Base-by-base conservation (phyloP, 2,113 vertebrate species). In the mouse (Mus musculus) region DNA sequence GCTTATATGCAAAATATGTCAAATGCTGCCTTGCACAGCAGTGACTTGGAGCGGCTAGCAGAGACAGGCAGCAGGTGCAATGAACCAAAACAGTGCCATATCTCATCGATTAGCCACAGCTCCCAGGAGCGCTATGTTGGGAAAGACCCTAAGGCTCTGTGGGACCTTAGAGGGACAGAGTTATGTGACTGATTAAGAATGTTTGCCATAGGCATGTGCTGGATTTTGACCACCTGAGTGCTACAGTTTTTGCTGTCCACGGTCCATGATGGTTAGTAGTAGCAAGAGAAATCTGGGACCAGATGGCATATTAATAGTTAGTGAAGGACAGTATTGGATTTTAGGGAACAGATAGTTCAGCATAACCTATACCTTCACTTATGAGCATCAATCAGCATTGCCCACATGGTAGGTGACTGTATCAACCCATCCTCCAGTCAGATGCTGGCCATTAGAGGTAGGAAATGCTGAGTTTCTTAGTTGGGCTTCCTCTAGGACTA, bases 171-270 rank as follows among this genome's bases (percentile, higher is more conserved):
- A 89, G 73, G 77, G 14, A 72, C 91, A 95, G 67, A 86, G 26
- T 33, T 93, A 73, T 42, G 28, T 17, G 52, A 94, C 91, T 2
- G 33, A 91, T 95, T 94, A 95, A 78, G 28, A 91, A 75, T 94
- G 72, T 92, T 89, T 97, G 54, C 82, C 61, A 39, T 28, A 67
- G 71, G n/a, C 72, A 26, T 33, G 20, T 22, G 28, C 80, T 81
- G 61, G 71, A 71, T 71, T 61, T 90, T 76, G 59, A 94, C 71
- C 49, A 59, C 9, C 59, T 49, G 26, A 93, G 33, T 20, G 46
- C 28, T 39, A 88, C 19, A 16, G 42, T 26, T 82, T 94, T 91
- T 77, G 39, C 42, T 42, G 69, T 17, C 17, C 28, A 86, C 81
- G 56, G 69, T 91, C 46, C 91, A 69, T 46, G 39, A 24, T 67